Evolutionary conservation across 2,113 vertebrate genomes (phyloP).

Genomic region (Sylvilagus bachmani): DNA sequence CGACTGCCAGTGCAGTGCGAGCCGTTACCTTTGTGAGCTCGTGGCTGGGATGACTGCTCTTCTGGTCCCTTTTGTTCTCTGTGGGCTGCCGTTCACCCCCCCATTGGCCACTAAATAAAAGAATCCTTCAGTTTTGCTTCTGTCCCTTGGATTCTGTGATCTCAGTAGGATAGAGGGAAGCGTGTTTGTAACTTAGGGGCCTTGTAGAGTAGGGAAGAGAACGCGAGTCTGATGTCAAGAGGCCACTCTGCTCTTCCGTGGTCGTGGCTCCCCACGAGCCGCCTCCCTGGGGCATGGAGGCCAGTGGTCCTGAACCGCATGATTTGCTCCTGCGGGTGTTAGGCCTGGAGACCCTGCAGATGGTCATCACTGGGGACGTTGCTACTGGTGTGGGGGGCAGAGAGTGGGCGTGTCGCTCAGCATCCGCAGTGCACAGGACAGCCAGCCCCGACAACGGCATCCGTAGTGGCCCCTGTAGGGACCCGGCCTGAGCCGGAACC

Average conservation of each 20-base stretch:
- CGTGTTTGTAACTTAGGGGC: not conserved
- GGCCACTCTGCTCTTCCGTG: not conserved
- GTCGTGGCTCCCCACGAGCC: accelerated
- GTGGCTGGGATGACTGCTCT: constrained; percentile 2
- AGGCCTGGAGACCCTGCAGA: not conserved
- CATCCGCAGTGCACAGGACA: not conserved
- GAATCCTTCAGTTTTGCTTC: constrained; percentile 31
- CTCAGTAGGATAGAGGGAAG: not conserved
- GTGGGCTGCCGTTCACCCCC: not conserved
- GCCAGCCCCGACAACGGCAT: no score
- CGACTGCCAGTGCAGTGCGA: not conserved
- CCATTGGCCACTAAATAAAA: constrained; percentile 59
- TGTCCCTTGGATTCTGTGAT: not conserved
- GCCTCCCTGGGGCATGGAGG: accelerated
- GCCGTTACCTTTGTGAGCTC: not conserved
- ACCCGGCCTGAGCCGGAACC: not conserved
- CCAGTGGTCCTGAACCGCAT: not conserved
- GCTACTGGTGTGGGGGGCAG: no score
- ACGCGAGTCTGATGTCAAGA: not conserved
- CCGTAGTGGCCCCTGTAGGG: not conserved
- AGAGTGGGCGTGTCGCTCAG: not conserved
- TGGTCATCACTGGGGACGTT: not conserved
- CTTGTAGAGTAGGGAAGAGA: not conserved
- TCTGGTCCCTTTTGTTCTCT: not conserved
- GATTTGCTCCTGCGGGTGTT: no score